Evolutionary conservation across 2,888 invertebrate species (phyloP), one percentile per base, ranked within the genome.

Genomic region (Helobdella robusta): DNA sequence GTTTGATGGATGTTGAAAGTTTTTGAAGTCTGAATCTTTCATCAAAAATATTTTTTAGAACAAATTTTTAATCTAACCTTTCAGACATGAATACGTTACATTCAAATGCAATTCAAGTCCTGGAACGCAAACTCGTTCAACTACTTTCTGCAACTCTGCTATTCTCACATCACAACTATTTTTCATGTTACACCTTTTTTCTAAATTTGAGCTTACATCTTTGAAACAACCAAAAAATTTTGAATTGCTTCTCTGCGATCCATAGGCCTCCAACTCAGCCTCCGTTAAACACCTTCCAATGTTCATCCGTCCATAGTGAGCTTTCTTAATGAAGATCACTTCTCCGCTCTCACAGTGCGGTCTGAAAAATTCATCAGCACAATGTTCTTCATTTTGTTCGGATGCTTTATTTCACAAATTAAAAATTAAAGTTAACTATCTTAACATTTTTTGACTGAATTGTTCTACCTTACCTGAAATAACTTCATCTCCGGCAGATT

Each of bases 281-380:
- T 48, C 52, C 20, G 25, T 52, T 34, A 63, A 25, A 52, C 63
- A 63, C 25, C 52, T 63, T 1, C 63, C 63, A n/a, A 28, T 63
- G 32, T 23, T 32, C 63, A 63, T 63, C 25, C 63, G 40, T 8
- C 63, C 63, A 35, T 50, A 63, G 1, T 32, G 20, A 25, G 63
- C 63, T 15, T 52, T 50, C 35, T 50, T 46, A 50, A 63, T 63
- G 6, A 63, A 34, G 15, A 63, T 63, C 34, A 34, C 46, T 5
- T 50, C 63, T 15, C 20, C 36, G 15, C 35, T 34, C 18, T 15
- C 15, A 35, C 63, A 63, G 20, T 52, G 44, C 5, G 63, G 63
- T 32, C 28, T 50, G 52, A 63, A 63, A 8, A 18, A 50, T 35
- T 63, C 63, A 35, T 25, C 20, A 20, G 34, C 35, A 20, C 63